phyloP scores from a whole-genome alignment of 2,797 vertebrate species.

The Thamnophis elegans region DNA sequence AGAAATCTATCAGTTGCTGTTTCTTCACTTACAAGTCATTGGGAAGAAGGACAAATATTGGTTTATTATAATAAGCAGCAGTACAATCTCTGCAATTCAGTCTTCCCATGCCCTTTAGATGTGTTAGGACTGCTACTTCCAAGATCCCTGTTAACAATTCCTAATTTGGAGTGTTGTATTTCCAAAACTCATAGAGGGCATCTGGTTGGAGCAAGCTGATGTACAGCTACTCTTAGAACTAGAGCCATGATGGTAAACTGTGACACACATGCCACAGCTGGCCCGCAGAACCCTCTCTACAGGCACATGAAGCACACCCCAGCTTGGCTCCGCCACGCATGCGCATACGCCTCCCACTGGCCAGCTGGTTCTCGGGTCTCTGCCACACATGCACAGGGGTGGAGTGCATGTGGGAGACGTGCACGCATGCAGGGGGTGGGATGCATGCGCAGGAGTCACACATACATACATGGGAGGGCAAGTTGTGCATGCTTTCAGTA shows the following conservation, averaged over 20 bases:
- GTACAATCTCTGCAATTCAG: neutral
- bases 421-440: too few relatives aligned
- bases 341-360: too few relatives aligned
- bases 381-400: too few relatives aligned
- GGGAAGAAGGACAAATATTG: neutral
- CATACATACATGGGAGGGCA: too few relatives aligned
- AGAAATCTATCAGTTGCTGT: neutral
- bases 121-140: neutral
- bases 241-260: neutral
- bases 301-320: too few relatives aligned
- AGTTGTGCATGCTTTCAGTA: too few relatives aligned
- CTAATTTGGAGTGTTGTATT: neutral
- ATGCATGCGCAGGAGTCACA: too few relatives aligned
- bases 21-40: neutral
- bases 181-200: neutral
- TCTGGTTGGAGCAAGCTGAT: neutral
- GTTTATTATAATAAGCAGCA: neutral
- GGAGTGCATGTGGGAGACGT: too few relatives aligned
- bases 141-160: neutral
- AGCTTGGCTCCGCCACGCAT: too few relatives aligned
- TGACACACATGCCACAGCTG: too few relatives aligned
- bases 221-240: neutral
- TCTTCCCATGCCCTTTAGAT: neutral
- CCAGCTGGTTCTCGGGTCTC: too few relatives aligned
- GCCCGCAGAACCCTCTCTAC: too few relatives aligned